Evolutionary conservation across 92 coral and sea anemone genomes (phyloP).

Genomic region (Zoanthus solanderi): DNA sequence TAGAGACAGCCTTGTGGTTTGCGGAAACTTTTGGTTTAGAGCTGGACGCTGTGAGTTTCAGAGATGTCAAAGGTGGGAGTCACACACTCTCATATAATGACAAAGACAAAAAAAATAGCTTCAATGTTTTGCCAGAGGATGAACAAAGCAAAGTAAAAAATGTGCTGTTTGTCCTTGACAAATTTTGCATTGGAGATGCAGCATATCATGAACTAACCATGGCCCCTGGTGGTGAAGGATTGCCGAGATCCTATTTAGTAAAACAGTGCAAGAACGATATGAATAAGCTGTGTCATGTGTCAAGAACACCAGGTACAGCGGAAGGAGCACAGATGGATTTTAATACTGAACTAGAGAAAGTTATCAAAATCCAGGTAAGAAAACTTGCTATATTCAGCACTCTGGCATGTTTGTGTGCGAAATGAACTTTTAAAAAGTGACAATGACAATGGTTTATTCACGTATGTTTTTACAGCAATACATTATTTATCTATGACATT

Average conservation of each 20-base stretch:
- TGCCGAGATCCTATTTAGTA: conserved; percentile 59
- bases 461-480: background rate
- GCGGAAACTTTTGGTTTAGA: conserved; percentile 68
- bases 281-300: conserved; percentile 54
- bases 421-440: background rate
- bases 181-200: conserved; percentile 75
- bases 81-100: conserved; percentile 49
- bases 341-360: conserved; percentile 48
- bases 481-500: background rate
- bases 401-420: background rate
- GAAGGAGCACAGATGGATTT: conserved; percentile 65
- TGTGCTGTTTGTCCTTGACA: conserved; percentile 61
- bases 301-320: conserved; percentile 61
- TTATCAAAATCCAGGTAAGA: conserved; percentile 44
- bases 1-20: conserved; percentile 79
- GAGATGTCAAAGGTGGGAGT: conserved; percentile 53
- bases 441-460: background rate
- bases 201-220: conserved; percentile 77
- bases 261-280: conserved; percentile 60
- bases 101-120: conserved; percentile 52
- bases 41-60: conserved; percentile 47
- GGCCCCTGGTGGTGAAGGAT: conserved; percentile 59
- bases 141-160: conserved; percentile 64
- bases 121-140: conserved; percentile 56
- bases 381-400: background rate